phyloP scores from a whole-genome alignment of 2,888 invertebrate genomes.

The Gerris lacustris region DNA sequence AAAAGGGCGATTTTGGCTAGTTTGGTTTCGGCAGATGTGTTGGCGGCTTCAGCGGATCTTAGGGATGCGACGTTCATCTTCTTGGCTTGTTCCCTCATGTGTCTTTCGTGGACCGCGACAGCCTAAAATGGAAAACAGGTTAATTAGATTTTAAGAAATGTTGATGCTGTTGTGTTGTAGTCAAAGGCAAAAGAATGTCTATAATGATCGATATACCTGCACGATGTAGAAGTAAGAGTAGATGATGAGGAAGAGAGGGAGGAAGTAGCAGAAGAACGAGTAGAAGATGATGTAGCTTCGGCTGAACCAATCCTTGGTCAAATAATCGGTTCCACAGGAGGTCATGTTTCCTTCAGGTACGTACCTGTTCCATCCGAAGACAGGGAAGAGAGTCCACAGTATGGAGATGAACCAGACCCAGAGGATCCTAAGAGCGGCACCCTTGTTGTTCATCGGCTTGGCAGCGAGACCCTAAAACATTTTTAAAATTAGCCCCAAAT shows the following conservation, averaged over 20 bases:
- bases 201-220: slow-evolving; percentile 39
- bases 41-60: slow-evolving; percentile 61
- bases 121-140: slow-evolving; percentile 41
- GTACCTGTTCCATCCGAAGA: slow-evolving; percentile 82
- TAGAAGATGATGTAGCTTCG: slow-evolving; percentile 68
- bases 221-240: slow-evolving; percentile 82
- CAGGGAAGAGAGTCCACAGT: slow-evolving; percentile 68
- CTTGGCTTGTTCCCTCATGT: slow-evolving; percentile 80
- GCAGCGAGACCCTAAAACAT: slow-evolving; percentile 55
- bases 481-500: no score
- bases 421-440: slow-evolving; percentile 63
- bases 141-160: no score
- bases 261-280: slow-evolving; percentile 62
- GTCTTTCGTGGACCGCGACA: slow-evolving; percentile 70
- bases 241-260: slow-evolving; percentile 65
- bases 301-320: slow-evolving; percentile 60
- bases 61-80: slow-evolving; percentile 87
- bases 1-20: slow-evolving; percentile 80
- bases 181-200: no score
- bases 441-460: slow-evolving; percentile 70
- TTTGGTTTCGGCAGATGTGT: slow-evolving; percentile 74
- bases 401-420: slow-evolving; percentile 66
- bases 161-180: no score
- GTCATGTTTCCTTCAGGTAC: slow-evolving; percentile 91
- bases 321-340: slow-evolving; percentile 80